Base-by-base conservation (phyloP, 2,888 invertebrate genomes). In the Bimastos eiseni region DNA sequence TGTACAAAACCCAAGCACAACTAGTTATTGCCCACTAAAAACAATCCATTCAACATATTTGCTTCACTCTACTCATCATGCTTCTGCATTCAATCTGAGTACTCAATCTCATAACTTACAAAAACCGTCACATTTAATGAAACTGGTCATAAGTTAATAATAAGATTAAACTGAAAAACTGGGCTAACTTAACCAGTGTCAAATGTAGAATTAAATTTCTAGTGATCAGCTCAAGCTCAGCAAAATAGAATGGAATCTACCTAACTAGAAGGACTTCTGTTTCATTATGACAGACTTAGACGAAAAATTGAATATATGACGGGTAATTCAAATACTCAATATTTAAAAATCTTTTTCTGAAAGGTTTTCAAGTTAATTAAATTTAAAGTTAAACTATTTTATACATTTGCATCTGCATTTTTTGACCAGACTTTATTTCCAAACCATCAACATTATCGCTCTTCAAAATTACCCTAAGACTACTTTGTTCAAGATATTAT, bases 21-120 rank as follows among this genome's bases (percentile, higher is more conserved):
- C 70, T 70, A 70, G n/a, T 24, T 70, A 70, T 70, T 70, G 70
- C 70, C 70, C 70, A n/a, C 70, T 70, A 70, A 70, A 70, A 70
- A 70, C 70, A 70, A 70, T 70, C 70, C 70, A 70, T 0, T 70
- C 70, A 70, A 70, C 70, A 70, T n/a, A n/a, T 70, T 70, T n/a
- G 30, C 0, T n/a, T 8, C n/a, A n/a, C 49, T 70, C 24, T 24
- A 49, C 6, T n/a, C 0, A 5, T 70, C 70, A 70, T n/a, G 4
- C 49, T 70, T n/a, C n/a, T n/a, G n/a, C n/a, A n/a, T n/a, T n/a
- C n/a, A n/a, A n/a, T n/a, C 70, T 11, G 0, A 70, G 70, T 70
- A 11, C 70, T 70, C 17, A 70, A 70, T n/a, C 70, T 70, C n/a
- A n/a, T n/a, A n/a, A n/a, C 70, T 70, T 0, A n/a, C 11, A 70